phyloP scores from a whole-genome alignment of 2,113 vertebrate genomes.

The Eonycteris spelaea region DNA sequence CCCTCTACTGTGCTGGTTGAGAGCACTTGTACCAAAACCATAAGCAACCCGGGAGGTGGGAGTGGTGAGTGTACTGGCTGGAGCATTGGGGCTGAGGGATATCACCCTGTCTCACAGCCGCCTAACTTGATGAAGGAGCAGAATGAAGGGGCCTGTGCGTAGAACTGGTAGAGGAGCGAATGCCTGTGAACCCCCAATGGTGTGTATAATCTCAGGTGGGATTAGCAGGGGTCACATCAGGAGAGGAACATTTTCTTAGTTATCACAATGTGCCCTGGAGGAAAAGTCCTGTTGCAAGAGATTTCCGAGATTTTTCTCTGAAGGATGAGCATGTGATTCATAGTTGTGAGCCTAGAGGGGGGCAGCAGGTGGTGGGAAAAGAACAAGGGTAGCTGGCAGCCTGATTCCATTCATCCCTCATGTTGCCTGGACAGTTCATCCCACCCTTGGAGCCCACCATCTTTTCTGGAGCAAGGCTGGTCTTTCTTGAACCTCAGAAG shows the following conservation, averaged over 20 bases:
- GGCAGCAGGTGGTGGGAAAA: not conserved
- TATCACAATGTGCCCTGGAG: not conserved
- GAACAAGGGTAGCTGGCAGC: not conserved
- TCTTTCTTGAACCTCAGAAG: not conserved
- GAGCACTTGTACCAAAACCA: not conserved
- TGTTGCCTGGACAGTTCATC: not conserved
- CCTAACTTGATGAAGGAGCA: not conserved
- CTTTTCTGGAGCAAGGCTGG: not conserved
- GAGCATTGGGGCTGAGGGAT: not conserved
- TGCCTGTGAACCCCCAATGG: not conserved
- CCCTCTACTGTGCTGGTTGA: not conserved
- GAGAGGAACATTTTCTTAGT: not conserved
- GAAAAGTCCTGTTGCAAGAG: not conserved
- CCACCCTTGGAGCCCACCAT: not conserved
- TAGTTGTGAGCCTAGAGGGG: not conserved
- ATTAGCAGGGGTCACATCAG: not conserved
- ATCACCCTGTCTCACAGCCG: not conserved
- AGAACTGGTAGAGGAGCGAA: not conserved
- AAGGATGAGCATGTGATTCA: not conserved
- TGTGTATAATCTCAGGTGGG: not conserved
- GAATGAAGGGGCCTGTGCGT: not conserved
- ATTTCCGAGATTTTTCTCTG: not conserved
- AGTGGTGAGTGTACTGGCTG: not conserved
- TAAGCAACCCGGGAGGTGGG: not conserved
- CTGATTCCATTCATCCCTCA: not conserved